Evolutionary conservation across 2,113 vertebrate species (phyloP), one percentile per base, ranked within the genome.

Genomic region (Tachysurus fulvidraco): DNA sequence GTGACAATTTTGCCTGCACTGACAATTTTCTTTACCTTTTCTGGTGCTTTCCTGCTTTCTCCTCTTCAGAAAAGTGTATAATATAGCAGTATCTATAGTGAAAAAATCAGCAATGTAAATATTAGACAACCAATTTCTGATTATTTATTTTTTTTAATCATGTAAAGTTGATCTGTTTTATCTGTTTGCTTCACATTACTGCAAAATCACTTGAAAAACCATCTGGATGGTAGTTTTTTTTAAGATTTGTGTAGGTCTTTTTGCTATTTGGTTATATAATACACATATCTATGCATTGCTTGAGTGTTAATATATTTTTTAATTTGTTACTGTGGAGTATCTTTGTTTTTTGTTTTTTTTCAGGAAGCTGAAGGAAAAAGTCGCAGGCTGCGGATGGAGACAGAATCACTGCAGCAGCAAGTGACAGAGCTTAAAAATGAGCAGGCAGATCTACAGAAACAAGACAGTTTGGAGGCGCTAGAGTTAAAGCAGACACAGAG

Each of bases 331-430:
- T 50, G 1, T 65, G 25, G 81, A 13, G 57, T 50, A 46, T 76
- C 30, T 19, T 83, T 21, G 17, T 64, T 50, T 36, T 36, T 36
- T 36, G 1, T 36, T 36, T 36, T 36, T 50, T 46, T 44, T 44
- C 62, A 94, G 95, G 92, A 90, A 82, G 92, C 90, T 25, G 91
- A 88, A 81, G 77, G 92, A 0, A 89, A 67, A 28, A 25, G 92
- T 28, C 86, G 69, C n/a, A 88, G 89, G 54, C 74, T 93, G 17
- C 30, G 36, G 0, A 86, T 90, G 50, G 92, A 94, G 86, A 88
- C 87, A 1, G 52, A 88, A 0, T 19, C 81, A 1, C 84, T 94
- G 71, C 84, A 94, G 82, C 88, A 89, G 14, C 79, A 67, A 76
- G 76, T 93, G 85, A 81, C 82, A 69, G 91, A 90, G 44, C 88